Evolutionary conservation across 2,797 vertebrate genomes (phyloP).

Genomic region (Hyperoplus immaculatus): DNA sequence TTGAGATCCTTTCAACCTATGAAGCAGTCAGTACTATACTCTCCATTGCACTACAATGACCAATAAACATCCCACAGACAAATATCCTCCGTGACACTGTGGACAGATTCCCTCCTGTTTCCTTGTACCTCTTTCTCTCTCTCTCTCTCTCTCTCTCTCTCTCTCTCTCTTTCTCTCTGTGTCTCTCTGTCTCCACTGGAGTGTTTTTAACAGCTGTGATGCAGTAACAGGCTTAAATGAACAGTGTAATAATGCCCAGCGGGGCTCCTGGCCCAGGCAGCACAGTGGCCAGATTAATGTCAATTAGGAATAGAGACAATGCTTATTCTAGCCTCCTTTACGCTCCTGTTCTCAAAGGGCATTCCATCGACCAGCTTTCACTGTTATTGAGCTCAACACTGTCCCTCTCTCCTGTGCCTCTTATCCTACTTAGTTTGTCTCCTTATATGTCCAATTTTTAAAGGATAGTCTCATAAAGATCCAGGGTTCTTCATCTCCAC

Average conservation of each 20-base stretch:
- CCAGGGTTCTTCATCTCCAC: too few relatives aligned
- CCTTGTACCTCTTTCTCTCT: conserved; percentile 53
- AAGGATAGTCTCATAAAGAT: too few relatives aligned
- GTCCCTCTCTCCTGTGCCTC: conserved; percentile 43
- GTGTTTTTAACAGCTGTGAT: conserved; percentile 46
- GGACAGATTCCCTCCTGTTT: conserved; percentile 58
- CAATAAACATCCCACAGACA: conserved; percentile 1
- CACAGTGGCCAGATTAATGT: conserved; percentile 68
- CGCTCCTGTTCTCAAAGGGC: conserved; percentile 19
- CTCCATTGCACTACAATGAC: not conserved
- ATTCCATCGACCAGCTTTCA: conserved; percentile 49
- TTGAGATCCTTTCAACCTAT: conserved; percentile 19
- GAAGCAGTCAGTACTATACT: not conserved
- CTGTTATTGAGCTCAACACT: conserved; percentile 33
- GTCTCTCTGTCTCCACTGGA: conserved; percentile 53
- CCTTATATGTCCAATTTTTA: too few relatives aligned
- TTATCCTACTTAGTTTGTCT: not conserved
- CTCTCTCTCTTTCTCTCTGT: conserved; percentile 46
- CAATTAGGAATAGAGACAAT: conserved; percentile 67
- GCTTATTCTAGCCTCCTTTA: conserved; percentile 46
- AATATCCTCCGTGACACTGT: conserved; percentile 39
- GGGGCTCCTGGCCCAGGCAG: conserved; percentile 52
- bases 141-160: too few relatives aligned
- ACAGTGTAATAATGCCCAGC: conserved; percentile 58
- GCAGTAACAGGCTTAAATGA: conserved; percentile 67